Base-by-base conservation (phyloP, 1,140 invertebrate genomes). In the Drosophila subobscura region DNA sequence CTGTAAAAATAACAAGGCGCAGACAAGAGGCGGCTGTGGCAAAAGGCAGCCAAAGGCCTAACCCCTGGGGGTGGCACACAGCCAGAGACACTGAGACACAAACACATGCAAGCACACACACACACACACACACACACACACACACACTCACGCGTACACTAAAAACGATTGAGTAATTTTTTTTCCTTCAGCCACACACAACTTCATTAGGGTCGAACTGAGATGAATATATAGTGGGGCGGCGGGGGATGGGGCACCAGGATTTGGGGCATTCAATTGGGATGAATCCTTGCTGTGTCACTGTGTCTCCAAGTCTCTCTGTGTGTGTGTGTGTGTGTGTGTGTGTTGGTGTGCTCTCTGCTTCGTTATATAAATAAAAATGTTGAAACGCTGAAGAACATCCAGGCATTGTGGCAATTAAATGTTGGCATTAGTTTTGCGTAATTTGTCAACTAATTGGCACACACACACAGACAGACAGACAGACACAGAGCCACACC, bases 381-480 rank as follows among this genome's bases (percentile, higher is more conserved):
- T 55, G 44, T 54, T 50, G 20, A 42, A 64, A 25, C 49, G 57
- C 44, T 41, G 22, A 23, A 53, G 22, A 63, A 55, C 29, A 51
- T 12, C 60, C 10, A 12, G 33, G 3, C 33, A 37, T 37, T 12
- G 33, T 55, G 55, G 29, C 56, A 77, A 56, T 85, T 63, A 71
- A 66, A 70, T 60, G 63, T 57, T 60, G 33, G 59, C 66, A 68
- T 79, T 85, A 79, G 72, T 85, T 85, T 86, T 86, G 81, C 83
- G 77, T 81, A 85, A 85, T 85, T 85, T 86, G 83, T 81, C 83
- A 86, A 86, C 83, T 88, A 83, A 88, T 86, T 86, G 74, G 66
- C 70, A 72, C 68, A 74, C 53, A 53, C 50, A 63, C 5, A 47
- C 41, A 41, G 22, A 55, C 70, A 20, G 16, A 20, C 16, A 20